These are phyloP conservation scores for Trissolcus basalis DNA, from an alignment of 1,140 invertebrate species.

Conservation along the genomic window DNA sequence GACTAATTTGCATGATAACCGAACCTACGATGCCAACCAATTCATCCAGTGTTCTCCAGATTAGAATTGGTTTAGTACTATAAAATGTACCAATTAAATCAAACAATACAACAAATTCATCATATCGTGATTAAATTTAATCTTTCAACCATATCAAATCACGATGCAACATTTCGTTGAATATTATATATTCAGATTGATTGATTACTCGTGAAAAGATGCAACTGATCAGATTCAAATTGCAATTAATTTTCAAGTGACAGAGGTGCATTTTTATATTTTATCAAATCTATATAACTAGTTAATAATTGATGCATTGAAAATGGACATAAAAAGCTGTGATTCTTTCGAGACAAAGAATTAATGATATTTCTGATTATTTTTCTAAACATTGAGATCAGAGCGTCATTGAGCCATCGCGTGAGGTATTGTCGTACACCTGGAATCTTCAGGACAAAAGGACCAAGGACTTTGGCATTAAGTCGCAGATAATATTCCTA, in stretches of 20 bases:
- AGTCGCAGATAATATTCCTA: constrained; percentile 65
- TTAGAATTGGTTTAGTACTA: not conserved
- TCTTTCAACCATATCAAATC: too few relatives aligned
- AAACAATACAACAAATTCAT: not conserved
- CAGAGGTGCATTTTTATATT: not conserved
- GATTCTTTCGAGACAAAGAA: too few relatives aligned
- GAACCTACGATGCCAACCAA: not conserved
- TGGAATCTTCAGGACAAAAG: constrained; percentile 50
- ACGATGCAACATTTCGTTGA: too few relatives aligned
- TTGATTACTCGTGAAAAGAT: too few relatives aligned
- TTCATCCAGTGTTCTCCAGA: not conserved
- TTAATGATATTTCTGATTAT: constrained; percentile 11
- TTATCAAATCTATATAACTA: too few relatives aligned
- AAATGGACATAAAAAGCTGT: too few relatives aligned
- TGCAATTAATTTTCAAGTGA: not conserved
- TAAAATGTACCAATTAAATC: not conserved
- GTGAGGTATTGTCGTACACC: constrained; percentile 59
- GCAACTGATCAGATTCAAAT: too few relatives aligned
- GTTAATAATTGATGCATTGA: too few relatives aligned
- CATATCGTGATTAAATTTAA: too few relatives aligned
- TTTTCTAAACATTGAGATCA: constrained; percentile 10
- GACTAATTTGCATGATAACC: constrained; percentile 46
- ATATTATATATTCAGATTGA: too few relatives aligned
- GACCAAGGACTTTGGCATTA: constrained; percentile 61
- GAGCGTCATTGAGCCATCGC: constrained; percentile 57